phyloP scores from a whole-genome alignment of 2,888 invertebrate genomes.

The Octonoba sinensis region DNA sequence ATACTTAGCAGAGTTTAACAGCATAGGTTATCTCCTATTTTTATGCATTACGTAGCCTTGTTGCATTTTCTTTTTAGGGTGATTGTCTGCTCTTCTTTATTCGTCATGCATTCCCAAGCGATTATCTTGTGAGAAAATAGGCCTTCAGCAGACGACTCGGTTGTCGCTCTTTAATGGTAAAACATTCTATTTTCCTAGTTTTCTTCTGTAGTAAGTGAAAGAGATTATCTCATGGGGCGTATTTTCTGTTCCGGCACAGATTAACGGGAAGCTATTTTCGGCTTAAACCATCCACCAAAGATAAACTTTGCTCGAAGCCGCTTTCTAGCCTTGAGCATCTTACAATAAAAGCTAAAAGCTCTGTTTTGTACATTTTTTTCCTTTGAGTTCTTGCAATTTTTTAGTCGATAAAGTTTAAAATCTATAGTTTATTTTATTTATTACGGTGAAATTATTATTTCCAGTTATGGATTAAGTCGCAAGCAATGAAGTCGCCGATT shows the following conservation, averaged over 20 bases:
- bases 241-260: constrained; percentile 40
- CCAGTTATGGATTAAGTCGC: too few species aligned
- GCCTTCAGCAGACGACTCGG: constrained; percentile 7
- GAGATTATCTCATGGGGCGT: constrained; percentile 45
- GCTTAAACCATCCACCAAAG: constrained; percentile 26
- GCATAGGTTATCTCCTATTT: too few species aligned
- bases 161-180: constrained; percentile 42
- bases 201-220: constrained; percentile 32
- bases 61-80: background rate
- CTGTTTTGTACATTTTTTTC: too few species aligned
- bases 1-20: too few species aligned
- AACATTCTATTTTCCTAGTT: constrained; percentile 23
- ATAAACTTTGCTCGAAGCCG: constrained; percentile 7
- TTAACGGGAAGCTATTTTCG: constrained; percentile 44
- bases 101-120: constrained; percentile 7
- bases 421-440: too few species aligned
- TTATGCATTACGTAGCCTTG: too few species aligned
- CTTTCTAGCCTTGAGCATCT: too few species aligned
- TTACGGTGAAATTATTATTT: too few species aligned
- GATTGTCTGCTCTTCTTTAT: constrained; percentile 4
- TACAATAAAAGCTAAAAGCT: too few species aligned
- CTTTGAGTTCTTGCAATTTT: too few species aligned
- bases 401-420: too few species aligned
- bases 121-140: constrained; percentile 21
- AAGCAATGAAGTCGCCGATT: too few species aligned